phyloP scores from a whole-genome alignment of 37 sponge, comb jelly and placozoan species.

The Aphrocallistes beatrix region DNA sequence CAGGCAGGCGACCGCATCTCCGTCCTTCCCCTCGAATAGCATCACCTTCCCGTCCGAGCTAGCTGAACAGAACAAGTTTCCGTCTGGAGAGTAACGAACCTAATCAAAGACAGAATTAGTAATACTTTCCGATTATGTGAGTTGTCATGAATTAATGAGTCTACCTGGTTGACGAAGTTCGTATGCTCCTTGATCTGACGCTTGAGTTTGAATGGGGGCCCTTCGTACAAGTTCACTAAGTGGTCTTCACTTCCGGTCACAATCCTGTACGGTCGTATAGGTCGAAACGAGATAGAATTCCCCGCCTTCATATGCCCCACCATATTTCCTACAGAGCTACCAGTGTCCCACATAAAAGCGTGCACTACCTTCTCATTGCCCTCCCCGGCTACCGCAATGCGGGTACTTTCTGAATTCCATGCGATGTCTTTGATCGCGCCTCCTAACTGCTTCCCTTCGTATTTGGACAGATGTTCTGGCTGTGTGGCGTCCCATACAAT shows the following conservation, averaged over 20 bases:
- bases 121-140: background rate
- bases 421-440: conserved; percentile 85
- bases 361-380: conserved; percentile 78
- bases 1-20: conserved; percentile 50
- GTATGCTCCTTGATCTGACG: conserved; percentile 18
- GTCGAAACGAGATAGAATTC: conserved; percentile 69
- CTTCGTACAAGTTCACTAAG: conserved; percentile 46
- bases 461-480: conserved; percentile 81
- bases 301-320: conserved; percentile 62
- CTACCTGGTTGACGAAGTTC: conserved; percentile 12
- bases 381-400: conserved; percentile 82
- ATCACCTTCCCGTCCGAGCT: conserved; percentile 73
- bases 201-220: conserved; percentile 88
- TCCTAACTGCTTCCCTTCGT: conserved; percentile 65
- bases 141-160: background rate
- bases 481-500: conserved; percentile 98
- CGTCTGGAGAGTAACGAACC: conserved; percentile 74
- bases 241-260: conserved; percentile 86
- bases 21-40: conserved; percentile 75
- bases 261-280: conserved; percentile 68
- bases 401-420: conserved; percentile 92
- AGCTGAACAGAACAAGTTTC: conserved; percentile 65
- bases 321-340: conserved; percentile 73
- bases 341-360: conserved; percentile 94
- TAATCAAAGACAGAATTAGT: conserved; percentile 55